These are phyloP conservation scores for Emydura subglobosa DNA, from an alignment of 2,113 vertebrate genomes.

Conservation along the genomic window DNA sequence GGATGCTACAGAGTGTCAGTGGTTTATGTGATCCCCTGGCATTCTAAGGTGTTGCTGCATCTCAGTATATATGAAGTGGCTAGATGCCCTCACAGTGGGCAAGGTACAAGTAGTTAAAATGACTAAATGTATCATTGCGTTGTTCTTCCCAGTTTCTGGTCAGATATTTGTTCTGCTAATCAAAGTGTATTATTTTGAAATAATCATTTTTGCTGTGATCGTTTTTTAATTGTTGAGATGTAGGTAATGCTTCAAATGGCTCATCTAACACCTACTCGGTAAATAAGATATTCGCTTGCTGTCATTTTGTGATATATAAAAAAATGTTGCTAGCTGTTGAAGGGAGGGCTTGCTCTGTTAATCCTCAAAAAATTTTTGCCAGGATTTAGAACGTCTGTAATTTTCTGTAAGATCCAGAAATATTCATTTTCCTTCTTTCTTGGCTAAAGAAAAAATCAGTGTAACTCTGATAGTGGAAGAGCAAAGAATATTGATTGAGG, in stretches of 20 bases:
- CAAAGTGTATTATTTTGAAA: neutral
- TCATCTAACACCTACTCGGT: neutral
- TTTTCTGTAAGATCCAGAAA: neutral
- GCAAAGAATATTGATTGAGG: neutral
- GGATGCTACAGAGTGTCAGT: neutral
- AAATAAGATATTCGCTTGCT: neutral
- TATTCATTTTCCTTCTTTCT: neutral
- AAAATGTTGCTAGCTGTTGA: neutral
- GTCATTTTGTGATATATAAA: neutral
- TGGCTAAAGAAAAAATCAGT: neutral
- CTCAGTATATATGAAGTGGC: neutral
- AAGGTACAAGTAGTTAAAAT: neutral
- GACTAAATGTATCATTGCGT: neutral
- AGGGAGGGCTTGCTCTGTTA: neutral
- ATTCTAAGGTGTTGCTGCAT: neutral
- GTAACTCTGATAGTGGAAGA: neutral
- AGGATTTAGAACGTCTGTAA: too few relatives aligned
- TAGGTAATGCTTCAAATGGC: neutral
- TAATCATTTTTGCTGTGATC: neutral
- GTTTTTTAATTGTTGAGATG: neutral
- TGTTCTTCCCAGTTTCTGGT: neutral
- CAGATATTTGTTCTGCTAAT: neutral
- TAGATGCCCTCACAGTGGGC: neutral
- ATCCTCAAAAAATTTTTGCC: neutral
- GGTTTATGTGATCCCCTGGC: neutral